Conservation (phyloP, 2,888 invertebrate genomes). For the Molorchus minor region DNA sequence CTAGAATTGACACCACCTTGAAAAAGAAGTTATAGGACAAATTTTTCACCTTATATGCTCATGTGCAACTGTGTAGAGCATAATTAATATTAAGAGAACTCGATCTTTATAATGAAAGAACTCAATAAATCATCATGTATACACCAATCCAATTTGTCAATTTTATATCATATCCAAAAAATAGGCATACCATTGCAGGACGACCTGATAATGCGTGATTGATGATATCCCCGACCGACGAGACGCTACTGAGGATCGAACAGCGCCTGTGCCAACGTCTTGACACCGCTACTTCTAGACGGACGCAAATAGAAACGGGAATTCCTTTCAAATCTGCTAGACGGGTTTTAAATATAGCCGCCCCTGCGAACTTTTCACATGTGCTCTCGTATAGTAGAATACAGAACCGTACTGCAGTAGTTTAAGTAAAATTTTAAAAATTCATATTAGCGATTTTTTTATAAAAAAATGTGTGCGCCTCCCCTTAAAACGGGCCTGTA, state of each 20-base stretch:
- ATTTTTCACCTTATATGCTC: background rate
- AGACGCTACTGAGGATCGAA: conserved; percentile 40
- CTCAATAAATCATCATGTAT: background rate
- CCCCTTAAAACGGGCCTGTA: too few species aligned
- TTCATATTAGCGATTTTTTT: too few species aligned
- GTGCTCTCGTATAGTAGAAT: conserved; percentile 8
- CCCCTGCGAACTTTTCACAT: conserved; percentile 52
- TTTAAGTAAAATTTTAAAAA: too few species aligned
- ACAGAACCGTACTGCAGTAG: conserved; percentile 2
- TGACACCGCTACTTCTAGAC: conserved; percentile 47
- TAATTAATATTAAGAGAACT: background rate
- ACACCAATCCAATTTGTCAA: conserved; percentile 23
- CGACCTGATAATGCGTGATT: conserved; percentile 41
- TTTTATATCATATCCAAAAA: conserved; percentile 14
- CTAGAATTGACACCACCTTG: background rate
- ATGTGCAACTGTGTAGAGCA: background rate
- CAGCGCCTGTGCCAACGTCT: conserved; percentile 36
- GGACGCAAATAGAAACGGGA: conserved; percentile 52
- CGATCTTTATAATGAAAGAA: background rate
- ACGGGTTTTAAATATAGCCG: conserved; percentile 49
- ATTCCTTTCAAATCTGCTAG: conserved; percentile 50
- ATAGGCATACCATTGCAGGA: conserved; percentile 15
- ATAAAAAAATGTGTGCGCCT: too few species aligned
- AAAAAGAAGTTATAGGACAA: background rate
- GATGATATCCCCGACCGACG: conserved; percentile 34